phyloP scores from a whole-genome alignment of 2,888 invertebrate genomes.

The Acanthosepion esculentum region DNA sequence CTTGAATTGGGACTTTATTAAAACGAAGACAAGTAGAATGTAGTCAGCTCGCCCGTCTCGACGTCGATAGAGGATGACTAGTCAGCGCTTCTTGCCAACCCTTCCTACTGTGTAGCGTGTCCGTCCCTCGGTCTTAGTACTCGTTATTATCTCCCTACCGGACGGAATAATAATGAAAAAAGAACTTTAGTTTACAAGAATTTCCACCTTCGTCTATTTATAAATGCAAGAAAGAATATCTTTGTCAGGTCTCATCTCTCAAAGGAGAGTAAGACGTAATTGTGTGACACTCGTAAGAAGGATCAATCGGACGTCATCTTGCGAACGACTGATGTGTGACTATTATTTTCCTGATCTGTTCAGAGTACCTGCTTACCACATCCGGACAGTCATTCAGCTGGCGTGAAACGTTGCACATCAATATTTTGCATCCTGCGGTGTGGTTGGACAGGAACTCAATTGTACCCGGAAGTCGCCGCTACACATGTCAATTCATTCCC shows the following conservation, averaged over 20 bases:
- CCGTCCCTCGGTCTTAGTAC: too few species aligned
- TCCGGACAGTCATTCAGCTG: not conserved
- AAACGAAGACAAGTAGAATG: too few species aligned
- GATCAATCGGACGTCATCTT: not conserved
- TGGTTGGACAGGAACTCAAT: constrained; percentile 3
- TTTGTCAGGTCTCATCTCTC: not conserved
- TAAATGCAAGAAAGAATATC: not conserved
- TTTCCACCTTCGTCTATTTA: too few species aligned
- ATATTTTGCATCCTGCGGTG: not conserved
- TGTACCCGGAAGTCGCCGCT: not conserved
- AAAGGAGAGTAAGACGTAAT: not conserved
- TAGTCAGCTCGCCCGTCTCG: too few species aligned
- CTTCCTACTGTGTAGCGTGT: too few species aligned
- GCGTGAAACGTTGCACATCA: not conserved
- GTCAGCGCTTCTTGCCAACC: too few species aligned
- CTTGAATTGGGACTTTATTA: too few species aligned
- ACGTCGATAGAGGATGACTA: too few species aligned
- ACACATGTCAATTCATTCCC: not conserved
- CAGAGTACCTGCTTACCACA: not conserved
- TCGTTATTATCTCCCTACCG: too few species aligned
- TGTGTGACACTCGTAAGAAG: not conserved
- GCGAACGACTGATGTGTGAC: not conserved
- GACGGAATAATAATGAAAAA: too few species aligned
- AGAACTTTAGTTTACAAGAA: too few species aligned
- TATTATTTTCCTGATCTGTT: not conserved